Evolutionary conservation across 2,113 vertebrate species (phyloP).

Genomic region (Paraplagusia blochii): DNA sequence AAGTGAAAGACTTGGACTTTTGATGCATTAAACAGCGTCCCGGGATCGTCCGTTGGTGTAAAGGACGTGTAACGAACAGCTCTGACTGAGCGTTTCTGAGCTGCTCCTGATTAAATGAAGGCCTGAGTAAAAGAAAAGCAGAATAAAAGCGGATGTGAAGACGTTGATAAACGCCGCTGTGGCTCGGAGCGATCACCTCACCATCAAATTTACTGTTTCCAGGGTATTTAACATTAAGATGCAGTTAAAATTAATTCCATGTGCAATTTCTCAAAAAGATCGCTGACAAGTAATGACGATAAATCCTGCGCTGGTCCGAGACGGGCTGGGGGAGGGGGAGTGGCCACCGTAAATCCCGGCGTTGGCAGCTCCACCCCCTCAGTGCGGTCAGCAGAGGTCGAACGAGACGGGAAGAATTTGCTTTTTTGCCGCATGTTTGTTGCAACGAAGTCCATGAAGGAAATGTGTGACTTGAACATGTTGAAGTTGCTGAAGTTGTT

Average conservation of each 20-base stretch:
- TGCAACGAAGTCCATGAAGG: too few species aligned
- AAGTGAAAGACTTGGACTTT: slow-evolving; percentile 80
- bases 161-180: slow-evolving; percentile 72
- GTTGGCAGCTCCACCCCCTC: slow-evolving; percentile 60
- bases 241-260: slow-evolving; percentile 90
- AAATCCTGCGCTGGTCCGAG: slow-evolving; percentile 85
- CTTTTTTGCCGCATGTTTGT: too few species aligned
- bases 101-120: slow-evolving; percentile 77
- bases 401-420: slow-evolving; percentile 19
- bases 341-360: slow-evolving; percentile 66
- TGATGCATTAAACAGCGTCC: slow-evolving; percentile 78
- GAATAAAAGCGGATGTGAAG: slow-evolving; percentile 7
- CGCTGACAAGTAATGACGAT: slow-evolving; percentile 87
- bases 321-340: slow-evolving; percentile 48
- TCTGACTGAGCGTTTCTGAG: slow-evolving; percentile 74
- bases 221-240: slow-evolving; percentile 84
- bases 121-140: slow-evolving; percentile 37
- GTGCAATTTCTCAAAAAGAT: slow-evolving; percentile 84
- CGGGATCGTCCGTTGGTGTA: slow-evolving; percentile 74
- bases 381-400: slow-evolving; percentile 62
- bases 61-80: slow-evolving; percentile 79
- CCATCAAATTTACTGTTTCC: slow-evolving; percentile 79
- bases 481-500: too few species aligned
- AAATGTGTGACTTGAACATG: too few species aligned
- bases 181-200: slow-evolving; percentile 64